A percentile compares a stretch with the other conserved stretches of the same genome.
Evolutionary conservation across 2,113 vertebrate genomes (phyloP).

Genomic region (Grallaria varia): DNA sequence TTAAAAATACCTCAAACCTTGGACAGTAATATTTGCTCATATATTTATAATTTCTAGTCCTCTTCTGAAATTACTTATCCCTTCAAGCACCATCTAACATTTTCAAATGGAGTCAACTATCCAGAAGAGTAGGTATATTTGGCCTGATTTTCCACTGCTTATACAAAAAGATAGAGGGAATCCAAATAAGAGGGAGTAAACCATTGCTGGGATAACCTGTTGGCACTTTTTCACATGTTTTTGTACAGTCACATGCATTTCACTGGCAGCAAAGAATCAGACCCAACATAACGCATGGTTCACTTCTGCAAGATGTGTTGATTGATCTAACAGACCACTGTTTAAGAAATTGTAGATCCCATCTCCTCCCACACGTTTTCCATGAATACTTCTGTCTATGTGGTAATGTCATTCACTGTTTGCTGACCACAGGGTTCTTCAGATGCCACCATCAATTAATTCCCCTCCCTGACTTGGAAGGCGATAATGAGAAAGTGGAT

Average conservation of each 20-base stretch:
- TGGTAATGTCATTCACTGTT: not conserved
- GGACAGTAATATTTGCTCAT: not conserved
- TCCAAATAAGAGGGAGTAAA: not conserved
- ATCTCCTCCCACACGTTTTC: not conserved
- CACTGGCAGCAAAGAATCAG: not conserved
- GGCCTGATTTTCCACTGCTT: not conserved
- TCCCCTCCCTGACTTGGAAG: not conserved
- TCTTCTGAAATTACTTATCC: not conserved
- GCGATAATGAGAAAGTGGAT: not conserved
- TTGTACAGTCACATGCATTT: not conserved
- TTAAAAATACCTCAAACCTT: not conserved
- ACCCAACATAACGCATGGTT: not conserved
- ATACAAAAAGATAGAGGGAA: not conserved
- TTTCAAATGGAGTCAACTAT: not conserved
- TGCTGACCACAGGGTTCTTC: not conserved
- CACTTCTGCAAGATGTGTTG: not conserved
- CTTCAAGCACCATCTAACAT: not conserved
- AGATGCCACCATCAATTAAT: not conserved
- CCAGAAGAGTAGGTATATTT: not conserved
- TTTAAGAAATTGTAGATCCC: not conserved
- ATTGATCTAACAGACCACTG: not conserved
- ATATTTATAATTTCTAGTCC: not conserved
- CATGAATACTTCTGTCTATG: not conserved
- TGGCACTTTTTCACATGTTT: not conserved
- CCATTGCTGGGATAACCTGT: accelerated